Conservation (phyloP, 2,797 vertebrate genomes). For the Cynodonichthys magdalenae region DNA sequence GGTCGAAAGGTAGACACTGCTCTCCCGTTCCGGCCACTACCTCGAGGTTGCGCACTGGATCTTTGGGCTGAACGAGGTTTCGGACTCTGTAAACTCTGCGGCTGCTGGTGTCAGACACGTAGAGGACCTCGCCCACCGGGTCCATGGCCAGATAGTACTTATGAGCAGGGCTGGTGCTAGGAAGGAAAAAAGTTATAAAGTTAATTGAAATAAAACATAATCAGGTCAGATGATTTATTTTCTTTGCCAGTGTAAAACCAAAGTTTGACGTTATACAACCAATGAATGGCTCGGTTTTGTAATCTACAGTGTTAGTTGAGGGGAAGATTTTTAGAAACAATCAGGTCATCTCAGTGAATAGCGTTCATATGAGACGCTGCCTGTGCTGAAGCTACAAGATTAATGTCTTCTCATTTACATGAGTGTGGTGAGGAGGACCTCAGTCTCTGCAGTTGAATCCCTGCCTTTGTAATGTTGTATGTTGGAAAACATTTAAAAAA, state of each 20-base stretch:
- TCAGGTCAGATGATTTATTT: background rate
- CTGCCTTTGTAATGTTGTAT: constrained; percentile 19
- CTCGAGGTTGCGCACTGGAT: constrained; percentile 92
- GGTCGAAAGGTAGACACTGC: constrained; percentile 95
- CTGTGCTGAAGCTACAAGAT: constrained; percentile 38
- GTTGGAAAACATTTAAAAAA: background rate
- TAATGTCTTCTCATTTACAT: constrained; percentile 45
- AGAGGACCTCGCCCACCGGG: constrained; percentile 92
- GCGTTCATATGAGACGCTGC: constrained; percentile 22
- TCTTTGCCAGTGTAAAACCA: too few species aligned
- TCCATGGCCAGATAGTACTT: constrained; percentile 98
- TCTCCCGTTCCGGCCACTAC: constrained; percentile 96
- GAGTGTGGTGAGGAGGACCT: constrained; percentile 14
- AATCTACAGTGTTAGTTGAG: constrained; percentile 18
- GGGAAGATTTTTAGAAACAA: constrained; percentile 31
- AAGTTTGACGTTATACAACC: constrained; percentile 1
- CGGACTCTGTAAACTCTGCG: constrained; percentile 93
- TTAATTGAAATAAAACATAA: background rate
- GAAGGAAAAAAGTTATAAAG: constrained; percentile 7
- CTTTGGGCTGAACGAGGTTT: constrained; percentile 91
- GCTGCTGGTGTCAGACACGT: constrained; percentile 96
- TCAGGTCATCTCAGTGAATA: constrained; percentile 32
- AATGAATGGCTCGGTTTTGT: constrained; percentile 16
- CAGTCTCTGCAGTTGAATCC: constrained; percentile 12
- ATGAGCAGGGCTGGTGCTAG: constrained; percentile 94